Conservation (phyloP, 2,113 vertebrate genomes). For the Carollia perspicillata region DNA sequence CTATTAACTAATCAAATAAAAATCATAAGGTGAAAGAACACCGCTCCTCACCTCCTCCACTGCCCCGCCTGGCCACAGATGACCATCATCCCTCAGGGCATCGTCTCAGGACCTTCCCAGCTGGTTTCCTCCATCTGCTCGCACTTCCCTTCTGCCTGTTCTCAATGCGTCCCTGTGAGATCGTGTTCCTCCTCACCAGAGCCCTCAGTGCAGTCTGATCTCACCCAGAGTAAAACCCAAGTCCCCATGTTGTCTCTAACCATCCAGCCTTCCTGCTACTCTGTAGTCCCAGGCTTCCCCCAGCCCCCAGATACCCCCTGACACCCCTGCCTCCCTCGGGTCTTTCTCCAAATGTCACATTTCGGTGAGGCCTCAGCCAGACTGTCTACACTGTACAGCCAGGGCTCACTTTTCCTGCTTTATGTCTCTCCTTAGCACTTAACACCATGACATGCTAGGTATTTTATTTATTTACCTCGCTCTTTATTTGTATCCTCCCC, state of each 20-base stretch:
- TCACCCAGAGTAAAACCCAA: background rate
- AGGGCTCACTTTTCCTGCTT: background rate
- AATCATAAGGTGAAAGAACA: background rate
- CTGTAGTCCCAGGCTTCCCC: too few species aligned
- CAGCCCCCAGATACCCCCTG: background rate
- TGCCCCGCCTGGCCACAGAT: background rate
- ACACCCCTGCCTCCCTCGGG: background rate
- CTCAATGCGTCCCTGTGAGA: background rate
- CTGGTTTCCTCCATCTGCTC: background rate
- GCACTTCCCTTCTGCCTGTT: background rate
- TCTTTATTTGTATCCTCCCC: background rate
- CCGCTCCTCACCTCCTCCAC: background rate
- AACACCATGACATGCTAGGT: background rate
- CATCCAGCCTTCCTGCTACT: rapidly evolving
- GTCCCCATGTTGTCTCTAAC: too few species aligned
- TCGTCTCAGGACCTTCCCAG: background rate
- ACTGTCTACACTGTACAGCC: background rate
- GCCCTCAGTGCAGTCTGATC: background rate
- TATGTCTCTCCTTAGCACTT: background rate
- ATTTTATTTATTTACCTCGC: background rate
- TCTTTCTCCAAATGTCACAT: background rate
- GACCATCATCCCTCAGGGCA: rapidly evolving
- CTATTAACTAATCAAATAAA: background rate
- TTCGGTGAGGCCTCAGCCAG: background rate
- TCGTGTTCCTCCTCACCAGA: background rate